phyloP scores from a whole-genome alignment of 2,888 invertebrate species.

The Maniola hyperantus region DNA sequence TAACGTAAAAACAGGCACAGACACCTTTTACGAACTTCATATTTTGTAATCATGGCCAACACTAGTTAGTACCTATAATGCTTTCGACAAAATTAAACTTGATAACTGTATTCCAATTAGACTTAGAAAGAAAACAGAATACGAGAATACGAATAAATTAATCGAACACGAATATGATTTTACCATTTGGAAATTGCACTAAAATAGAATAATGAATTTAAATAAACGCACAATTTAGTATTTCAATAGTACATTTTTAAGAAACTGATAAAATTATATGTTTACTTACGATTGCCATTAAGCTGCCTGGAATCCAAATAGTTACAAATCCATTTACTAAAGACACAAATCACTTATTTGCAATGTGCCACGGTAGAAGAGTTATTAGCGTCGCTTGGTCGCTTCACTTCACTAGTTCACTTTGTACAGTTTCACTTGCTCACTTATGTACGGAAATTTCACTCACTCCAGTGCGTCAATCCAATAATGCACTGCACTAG shows the following conservation, averaged over 20 bases:
- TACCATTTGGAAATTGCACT: neutral
- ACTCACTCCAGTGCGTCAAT: slow-evolving; percentile 60
- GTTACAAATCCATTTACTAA: slow-evolving; percentile 67
- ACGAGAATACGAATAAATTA: neutral
- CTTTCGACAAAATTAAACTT: no score
- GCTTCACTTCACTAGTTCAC: slow-evolving; percentile 62
- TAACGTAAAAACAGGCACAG: neutral
- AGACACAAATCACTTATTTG: slow-evolving; percentile 69
- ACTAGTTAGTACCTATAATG: no score
- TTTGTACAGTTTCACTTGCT: slow-evolving; percentile 56
- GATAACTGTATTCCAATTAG: neutral
- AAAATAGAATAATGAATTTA: neutral
- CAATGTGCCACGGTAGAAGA: slow-evolving; percentile 59
- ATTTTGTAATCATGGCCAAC: neutral
- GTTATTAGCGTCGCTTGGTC: slow-evolving; percentile 49
- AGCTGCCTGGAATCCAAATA: slow-evolving; percentile 63
- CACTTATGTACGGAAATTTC: slow-evolving; percentile 36
- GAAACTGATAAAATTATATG: neutral
- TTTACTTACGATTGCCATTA: slow-evolving; percentile 72
- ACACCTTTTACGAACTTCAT: no score
- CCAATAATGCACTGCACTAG: slow-evolving; percentile 50
- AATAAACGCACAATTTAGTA: neutral
- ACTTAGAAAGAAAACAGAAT: neutral
- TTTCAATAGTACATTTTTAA: neutral
- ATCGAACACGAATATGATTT: neutral